Conservation (phyloP, 1,140 invertebrate species). For the Bactericera cockerelli region DNA sequence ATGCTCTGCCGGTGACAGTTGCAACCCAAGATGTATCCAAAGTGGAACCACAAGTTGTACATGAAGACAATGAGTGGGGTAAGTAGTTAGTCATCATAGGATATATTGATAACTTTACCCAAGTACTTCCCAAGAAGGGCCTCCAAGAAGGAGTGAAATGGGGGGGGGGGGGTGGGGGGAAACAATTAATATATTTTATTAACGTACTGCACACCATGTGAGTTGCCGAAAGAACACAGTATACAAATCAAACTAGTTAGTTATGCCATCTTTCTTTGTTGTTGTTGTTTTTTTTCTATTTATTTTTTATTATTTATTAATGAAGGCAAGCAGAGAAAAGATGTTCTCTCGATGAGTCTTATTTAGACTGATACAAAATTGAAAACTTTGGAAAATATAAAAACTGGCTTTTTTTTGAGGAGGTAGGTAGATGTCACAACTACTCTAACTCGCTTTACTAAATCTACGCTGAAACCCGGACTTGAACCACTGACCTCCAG, state of each 20-base stretch:
- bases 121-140: background rate
- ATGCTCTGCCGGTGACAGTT: slow-evolving; percentile 27
- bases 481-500: too few relatives aligned
- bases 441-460: too few relatives aligned
- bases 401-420: background rate
- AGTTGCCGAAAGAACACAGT: too few relatives aligned
- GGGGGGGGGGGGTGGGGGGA: too few relatives aligned
- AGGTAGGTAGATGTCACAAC: background rate
- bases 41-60: slow-evolving; percentile 43
- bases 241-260: too few relatives aligned
- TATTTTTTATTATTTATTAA: background rate
- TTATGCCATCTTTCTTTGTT: too few relatives aligned
- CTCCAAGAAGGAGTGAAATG: too few relatives aligned
- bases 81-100: too few relatives aligned
- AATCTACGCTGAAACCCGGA: too few relatives aligned
- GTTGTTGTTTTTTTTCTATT: too few relatives aligned
- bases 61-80: slow-evolving; percentile 90
- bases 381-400: background rate
- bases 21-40: slow-evolving; percentile 32
- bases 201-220: too few relatives aligned
- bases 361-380: background rate
- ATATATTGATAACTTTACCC: slow-evolving; percentile 4
- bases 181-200: too few relatives aligned
- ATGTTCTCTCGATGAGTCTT: background rate
- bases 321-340: background rate